phyloP scores from a whole-genome alignment of 2,888 invertebrate species.

The Scelioninae gen. 2 region DNA sequence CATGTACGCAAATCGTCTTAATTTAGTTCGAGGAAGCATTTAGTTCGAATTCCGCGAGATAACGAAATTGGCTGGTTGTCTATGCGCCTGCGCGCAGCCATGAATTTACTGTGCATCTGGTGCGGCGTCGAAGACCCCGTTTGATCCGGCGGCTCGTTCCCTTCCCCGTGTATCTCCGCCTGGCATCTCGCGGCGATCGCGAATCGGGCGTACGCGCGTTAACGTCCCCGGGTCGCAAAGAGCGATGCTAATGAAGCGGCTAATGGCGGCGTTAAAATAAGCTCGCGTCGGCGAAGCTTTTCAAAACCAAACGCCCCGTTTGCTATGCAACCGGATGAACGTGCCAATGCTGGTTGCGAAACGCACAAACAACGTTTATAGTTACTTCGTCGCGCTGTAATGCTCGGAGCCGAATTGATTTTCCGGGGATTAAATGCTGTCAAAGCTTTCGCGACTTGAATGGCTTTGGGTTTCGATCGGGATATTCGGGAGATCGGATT shows the following conservation, averaged over 20 bases:
- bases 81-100: slow-evolving; percentile 17
- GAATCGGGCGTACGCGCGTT: slow-evolving; percentile 36
- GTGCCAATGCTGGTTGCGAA: slow-evolving; percentile 1
- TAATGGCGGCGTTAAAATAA: slow-evolving; percentile 41
- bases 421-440: slow-evolving; percentile 9
- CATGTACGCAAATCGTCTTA: slow-evolving; percentile 51
- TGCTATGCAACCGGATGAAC: slow-evolving; percentile 11
- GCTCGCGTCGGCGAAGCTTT: slow-evolving; percentile 20
- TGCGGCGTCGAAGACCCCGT: slow-evolving; percentile 20
- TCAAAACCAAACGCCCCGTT: slow-evolving; percentile 11
- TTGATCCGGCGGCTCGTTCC: slow-evolving; percentile 24
- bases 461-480: neutral
- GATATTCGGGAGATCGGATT: no score
- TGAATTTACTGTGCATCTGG: slow-evolving; percentile 34
- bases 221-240: slow-evolving; percentile 28
- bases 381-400: slow-evolving; percentile 12
- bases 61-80: slow-evolving; percentile 38
- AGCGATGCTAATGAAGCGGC: slow-evolving; percentile 40
- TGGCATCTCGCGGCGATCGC: slow-evolving; percentile 46
- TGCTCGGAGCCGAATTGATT: slow-evolving; percentile 16
- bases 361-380: neutral
- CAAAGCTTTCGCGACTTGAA: neutral
- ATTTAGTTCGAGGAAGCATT: slow-evolving; percentile 51
- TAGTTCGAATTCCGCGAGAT: slow-evolving; percentile 44
- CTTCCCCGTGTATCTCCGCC: slow-evolving; percentile 50